Base-by-base conservation (phyloP, 2,888 invertebrate species). In the Troides helena region DNA sequence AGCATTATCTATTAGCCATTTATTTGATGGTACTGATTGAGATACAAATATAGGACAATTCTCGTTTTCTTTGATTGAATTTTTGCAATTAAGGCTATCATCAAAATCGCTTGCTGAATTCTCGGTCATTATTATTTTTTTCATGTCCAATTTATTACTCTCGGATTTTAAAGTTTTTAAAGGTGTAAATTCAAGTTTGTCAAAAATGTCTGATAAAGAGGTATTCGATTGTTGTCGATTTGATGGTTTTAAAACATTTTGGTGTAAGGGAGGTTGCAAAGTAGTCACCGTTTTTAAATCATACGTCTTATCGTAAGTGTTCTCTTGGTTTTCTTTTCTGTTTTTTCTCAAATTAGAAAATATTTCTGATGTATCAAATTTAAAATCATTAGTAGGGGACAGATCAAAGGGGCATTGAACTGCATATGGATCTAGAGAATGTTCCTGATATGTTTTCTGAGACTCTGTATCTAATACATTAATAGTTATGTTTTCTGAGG, bases 101-200 rank as follows among this genome's bases (percentile, higher is more conserved):
- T 92, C 88, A 67, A 88, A 83, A 36, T 90, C 88, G 77, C 85
- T 89, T 18, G 87, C 90, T 6, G 87, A 89, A 71, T 88, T 86
- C 71, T 89, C 78, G 72, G 87, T 91, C 1, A 90, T 66, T 58
- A 90, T 80, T 65, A 91, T 87, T 77, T 85, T 85, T 7, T 87
- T 88, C 73, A 86, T 85, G 30, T 88, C 81, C 61, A 90, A 76
- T 76, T 88, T 88, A 10, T 89, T 89, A 69, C 72, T 79, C 80
- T 86, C 88, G 12, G 72, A 21, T 43, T 79, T 74, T 10, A 78
- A 12, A 58, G 74, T 79, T 75, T 92, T 92, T 5, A 92, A 74
- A 18, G 92, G 92, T 7, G 92, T 91, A 72, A 91, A 92, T 8
- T 84, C 86, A 1, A 92, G 79, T 75, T 91, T 87, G 72, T 92